Percentiles rank a stretch among this genome's conserved stretches.
Evolutionary conservation across 2,113 vertebrate genomes (phyloP).

Genomic region (Otolemur garnettii): DNA sequence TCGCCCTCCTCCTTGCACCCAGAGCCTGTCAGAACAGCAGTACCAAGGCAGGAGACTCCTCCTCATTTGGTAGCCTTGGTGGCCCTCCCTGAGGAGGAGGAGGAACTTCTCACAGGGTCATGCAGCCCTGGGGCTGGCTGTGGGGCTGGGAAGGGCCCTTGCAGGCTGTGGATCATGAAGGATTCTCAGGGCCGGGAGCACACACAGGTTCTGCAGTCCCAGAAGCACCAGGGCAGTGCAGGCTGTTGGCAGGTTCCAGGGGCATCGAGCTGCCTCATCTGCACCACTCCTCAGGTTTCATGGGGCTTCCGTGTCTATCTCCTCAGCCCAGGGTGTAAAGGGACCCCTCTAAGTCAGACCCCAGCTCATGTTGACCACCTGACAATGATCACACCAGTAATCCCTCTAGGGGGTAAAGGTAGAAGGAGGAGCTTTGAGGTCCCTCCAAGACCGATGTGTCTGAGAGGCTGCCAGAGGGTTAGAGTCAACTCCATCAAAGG

Average conservation of each 20-base stretch:
- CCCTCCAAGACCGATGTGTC: neutral
- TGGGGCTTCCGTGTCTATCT: neutral
- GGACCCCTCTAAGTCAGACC: neutral
- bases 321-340: neutral
- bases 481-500: neutral
- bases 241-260: neutral
- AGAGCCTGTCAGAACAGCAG: neutral
- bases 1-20: neutral
- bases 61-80: neutral
- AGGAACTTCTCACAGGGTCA: neutral
- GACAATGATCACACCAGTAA: neutral
- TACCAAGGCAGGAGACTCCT: neutral
- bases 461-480: neutral
- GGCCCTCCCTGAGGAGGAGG: neutral
- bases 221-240: neutral
- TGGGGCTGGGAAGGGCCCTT: neutral
- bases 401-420: neutral
- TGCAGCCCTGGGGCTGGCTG: accelerated
- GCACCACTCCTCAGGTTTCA: neutral
- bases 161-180: neutral
- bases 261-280: neutral
- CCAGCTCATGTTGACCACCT: neutral
- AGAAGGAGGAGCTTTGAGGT: neutral
- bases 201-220: neutral
- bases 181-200: neutral